These are phyloP conservation scores for Bufotes viridis DNA, from an alignment of 2,797 vertebrate genomes.

Conservation along the genomic window DNA sequence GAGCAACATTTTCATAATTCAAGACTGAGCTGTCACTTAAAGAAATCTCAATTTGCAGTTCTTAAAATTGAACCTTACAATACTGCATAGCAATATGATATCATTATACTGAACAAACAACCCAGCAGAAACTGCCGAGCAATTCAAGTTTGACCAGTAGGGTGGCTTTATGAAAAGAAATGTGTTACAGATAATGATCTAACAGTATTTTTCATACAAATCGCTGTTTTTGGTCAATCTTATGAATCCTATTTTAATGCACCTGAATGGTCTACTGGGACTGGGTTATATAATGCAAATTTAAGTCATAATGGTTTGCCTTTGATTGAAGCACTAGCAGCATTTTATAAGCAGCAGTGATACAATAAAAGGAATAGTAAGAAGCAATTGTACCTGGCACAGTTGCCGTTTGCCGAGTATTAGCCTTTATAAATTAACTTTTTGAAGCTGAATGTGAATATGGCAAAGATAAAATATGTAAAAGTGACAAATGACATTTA, in stretches of 20 bases:
- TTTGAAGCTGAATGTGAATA: conserved; percentile 35
- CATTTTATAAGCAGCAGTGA: conserved; percentile 9
- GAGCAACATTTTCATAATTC: neutral
- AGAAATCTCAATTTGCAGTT: conserved; percentile 9
- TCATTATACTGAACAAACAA: conserved; percentile 22
- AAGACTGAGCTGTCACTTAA: neutral
- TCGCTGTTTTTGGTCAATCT: conserved; percentile 36
- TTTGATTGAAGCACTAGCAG: conserved; percentile 13
- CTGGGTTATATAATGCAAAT: conserved; percentile 48
- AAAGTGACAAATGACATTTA: conserved; percentile 52
- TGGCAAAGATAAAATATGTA: conserved; percentile 41
- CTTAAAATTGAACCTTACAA: neutral
- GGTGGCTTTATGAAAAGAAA: conserved; percentile 48
- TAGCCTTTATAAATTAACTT: conserved; percentile 46
- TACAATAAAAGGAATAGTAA: conserved; percentile 46
- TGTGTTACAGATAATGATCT: conserved; percentile 5
- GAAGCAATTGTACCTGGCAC: conserved; percentile 40
- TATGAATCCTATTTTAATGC: conserved; percentile 18
- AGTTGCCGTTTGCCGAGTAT: conserved; percentile 22
- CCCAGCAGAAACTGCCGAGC: neutral
- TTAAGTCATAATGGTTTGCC: conserved; percentile 22
- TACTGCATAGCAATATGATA: conserved; percentile 30
- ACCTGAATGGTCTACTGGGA: conserved; percentile 14
- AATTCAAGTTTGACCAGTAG: conserved; percentile 27
- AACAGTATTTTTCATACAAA: conserved; percentile 30